phyloP scores from a whole-genome alignment of 2,888 invertebrate species.

The Clunio marinus region DNA sequence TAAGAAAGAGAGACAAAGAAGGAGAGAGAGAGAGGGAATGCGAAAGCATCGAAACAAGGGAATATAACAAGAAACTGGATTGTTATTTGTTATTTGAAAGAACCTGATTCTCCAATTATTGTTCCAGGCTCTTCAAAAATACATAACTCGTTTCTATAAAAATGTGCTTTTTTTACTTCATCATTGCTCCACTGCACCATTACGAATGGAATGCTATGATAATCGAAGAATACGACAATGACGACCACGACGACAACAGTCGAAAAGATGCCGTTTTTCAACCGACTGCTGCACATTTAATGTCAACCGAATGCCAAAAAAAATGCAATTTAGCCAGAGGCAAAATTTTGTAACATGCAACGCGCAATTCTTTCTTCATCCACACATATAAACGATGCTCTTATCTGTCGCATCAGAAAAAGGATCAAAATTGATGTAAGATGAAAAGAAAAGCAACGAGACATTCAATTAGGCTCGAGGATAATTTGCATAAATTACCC shows the following conservation, averaged over 20 bases:
- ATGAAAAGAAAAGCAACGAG: not conserved
- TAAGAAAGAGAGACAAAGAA: not conserved
- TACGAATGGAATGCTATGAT: slow-evolving; percentile 15
- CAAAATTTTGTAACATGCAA: not conserved
- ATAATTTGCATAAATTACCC: slow-evolving; percentile 1
- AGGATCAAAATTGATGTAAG: not conserved
- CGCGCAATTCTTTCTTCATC: too few species aligned
- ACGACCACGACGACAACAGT: slow-evolving; percentile 1
- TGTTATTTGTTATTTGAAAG: slow-evolving; percentile 14
- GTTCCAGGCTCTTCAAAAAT: slow-evolving; percentile 24
- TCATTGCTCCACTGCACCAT: slow-evolving; percentile 35
- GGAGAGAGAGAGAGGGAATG: not conserved
- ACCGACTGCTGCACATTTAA: not conserved
- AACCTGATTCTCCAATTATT: slow-evolving; percentile 23
- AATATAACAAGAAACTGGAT: slow-evolving; percentile 25
- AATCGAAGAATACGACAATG: too few species aligned
- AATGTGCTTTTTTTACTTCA: slow-evolving; percentile 11
- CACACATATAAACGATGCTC: too few species aligned
- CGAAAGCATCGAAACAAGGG: slow-evolving; percentile 22
- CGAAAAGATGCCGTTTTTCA: slow-evolving; percentile 26
- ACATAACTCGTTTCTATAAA: slow-evolving; percentile 2
- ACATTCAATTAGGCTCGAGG: not conserved
- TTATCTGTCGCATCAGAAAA: not conserved
- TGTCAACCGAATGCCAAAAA: too few species aligned
- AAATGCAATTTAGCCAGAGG: too few species aligned